Conservation (phyloP, 2,113 vertebrate species). For the Tachuris rubrigastra region DNA sequence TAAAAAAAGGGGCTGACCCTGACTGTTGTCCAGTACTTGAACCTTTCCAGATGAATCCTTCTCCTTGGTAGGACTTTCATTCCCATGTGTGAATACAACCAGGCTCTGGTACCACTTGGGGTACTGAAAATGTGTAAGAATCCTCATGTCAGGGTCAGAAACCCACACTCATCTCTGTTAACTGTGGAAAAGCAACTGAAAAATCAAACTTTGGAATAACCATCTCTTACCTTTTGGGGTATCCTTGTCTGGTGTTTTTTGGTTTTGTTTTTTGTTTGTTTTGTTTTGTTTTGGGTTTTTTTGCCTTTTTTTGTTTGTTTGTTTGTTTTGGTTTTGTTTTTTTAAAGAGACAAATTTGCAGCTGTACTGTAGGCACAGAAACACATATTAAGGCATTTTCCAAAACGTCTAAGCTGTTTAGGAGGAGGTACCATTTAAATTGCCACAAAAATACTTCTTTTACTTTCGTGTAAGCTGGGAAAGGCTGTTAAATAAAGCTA, state of each 20-base stretch:
- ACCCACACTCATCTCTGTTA: neutral
- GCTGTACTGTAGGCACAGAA: neutral
- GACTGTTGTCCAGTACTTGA: neutral
- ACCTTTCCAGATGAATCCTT: neutral
- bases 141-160: neutral
- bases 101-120: accelerated
- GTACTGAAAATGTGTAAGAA: neutral
- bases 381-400: neutral
- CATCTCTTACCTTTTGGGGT: accelerated
- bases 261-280: too few species aligned
- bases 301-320: too few species aligned
- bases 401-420: neutral
- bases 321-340: neutral
- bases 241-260: too few species aligned
- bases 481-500: neutral
- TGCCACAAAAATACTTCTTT: neutral
- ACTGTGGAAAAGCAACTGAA: neutral
- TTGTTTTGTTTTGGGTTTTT: too few species aligned
- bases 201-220: neutral
- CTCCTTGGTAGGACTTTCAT: neutral
- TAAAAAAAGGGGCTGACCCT: neutral
- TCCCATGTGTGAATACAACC: neutral
- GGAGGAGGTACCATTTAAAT: neutral
- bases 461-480: neutral
- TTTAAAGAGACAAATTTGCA: neutral